Base-by-base conservation (phyloP, 2,113 vertebrate genomes). In the Gopherus evgoodei region DNA sequence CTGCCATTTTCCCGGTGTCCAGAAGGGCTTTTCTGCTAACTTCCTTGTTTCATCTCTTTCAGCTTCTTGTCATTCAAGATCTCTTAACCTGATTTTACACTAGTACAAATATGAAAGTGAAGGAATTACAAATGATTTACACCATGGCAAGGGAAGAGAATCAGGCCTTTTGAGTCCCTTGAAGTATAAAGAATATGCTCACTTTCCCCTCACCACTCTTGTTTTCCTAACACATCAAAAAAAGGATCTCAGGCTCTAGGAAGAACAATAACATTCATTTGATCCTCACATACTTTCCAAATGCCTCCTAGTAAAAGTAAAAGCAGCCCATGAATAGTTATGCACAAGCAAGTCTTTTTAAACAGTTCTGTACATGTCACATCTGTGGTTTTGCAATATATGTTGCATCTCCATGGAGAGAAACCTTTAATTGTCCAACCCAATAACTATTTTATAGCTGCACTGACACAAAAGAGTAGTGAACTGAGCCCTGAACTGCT, bases 401-500 rank as follows among this genome's bases (percentile, higher is more conserved):
- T 92, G 94, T 38, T 11, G 13, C 0, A 3, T 82, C 90, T 92
- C 52, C 53, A 31, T 88, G 69, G 86, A 27, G 2, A 94, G 95
- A 84, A 93, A 92, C 86, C 90, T 80, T 13, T 83, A 87, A 49
- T 65, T 49, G 93, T 91, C 35, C 2, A 21, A 81, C 86, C 95
- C 52, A 22, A 6, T 65, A 78, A 80, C 57, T 29, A 21, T 96
- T 97, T 98, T 97, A 98, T 96, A 96, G 96, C 97, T 95, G 94
- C 72, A 91, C 94, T 96, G 95, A 97, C 95, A 98, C 97, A 97
- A 87, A 83, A 95, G 94, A 94, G 92, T 90, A 96, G 91, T 97
- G 97, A 98, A 97, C 97, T 0, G 95, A 95, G 96, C 97, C 94
- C 90, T 83, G 94, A 96, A 97, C 96, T 96, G 92, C 95, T 97